A percentile compares a stretch with the other conserved stretches of the same genome.
These are phyloP conservation scores for Episyrphus balteatus DNA, from an alignment of 1,140 invertebrate species.

Conservation along the genomic window DNA sequence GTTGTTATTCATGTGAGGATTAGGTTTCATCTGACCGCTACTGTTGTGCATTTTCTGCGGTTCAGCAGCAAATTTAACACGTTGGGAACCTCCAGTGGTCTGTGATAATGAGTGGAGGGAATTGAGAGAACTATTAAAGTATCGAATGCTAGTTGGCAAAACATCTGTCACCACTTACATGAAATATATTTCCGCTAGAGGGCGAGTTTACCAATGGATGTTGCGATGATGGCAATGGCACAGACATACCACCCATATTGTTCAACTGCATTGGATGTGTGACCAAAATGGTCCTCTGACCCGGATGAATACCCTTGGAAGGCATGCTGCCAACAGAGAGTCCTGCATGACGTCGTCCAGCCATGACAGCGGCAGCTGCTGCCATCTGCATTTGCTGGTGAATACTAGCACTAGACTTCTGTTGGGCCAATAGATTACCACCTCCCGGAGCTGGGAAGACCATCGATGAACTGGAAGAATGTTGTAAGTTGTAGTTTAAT, in stretches of 20 bases:
- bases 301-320: constrained; percentile 6
- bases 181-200: constrained; percentile 54
- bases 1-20: constrained; percentile 15
- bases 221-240: constrained; percentile 24
- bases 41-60: constrained; percentile 12
- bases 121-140: not conserved
- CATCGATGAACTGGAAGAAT: constrained; percentile 36
- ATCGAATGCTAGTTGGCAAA: not conserved
- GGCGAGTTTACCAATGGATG: constrained; percentile 46
- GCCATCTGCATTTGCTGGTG: constrained; percentile 37
- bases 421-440: constrained; percentile 39
- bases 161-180: constrained; percentile 32
- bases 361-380: constrained; percentile 17
- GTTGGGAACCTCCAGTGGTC: constrained; percentile 14
- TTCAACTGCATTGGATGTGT: constrained; percentile 14
- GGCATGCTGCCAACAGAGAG: constrained; percentile 28
- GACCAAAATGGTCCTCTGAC: constrained; percentile 32
- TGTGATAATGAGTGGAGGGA: not conserved
- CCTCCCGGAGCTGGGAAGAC: constrained; percentile 29
- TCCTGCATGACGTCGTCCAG: constrained; percentile 25
- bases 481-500: constrained; percentile 35
- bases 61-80: constrained; percentile 34
- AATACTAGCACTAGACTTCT: constrained; percentile 48
- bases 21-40: constrained; percentile 6
- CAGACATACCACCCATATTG: not conserved